phyloP scores from a whole-genome alignment of 2,888 invertebrate genomes.

The Tinea pellionella region DNA sequence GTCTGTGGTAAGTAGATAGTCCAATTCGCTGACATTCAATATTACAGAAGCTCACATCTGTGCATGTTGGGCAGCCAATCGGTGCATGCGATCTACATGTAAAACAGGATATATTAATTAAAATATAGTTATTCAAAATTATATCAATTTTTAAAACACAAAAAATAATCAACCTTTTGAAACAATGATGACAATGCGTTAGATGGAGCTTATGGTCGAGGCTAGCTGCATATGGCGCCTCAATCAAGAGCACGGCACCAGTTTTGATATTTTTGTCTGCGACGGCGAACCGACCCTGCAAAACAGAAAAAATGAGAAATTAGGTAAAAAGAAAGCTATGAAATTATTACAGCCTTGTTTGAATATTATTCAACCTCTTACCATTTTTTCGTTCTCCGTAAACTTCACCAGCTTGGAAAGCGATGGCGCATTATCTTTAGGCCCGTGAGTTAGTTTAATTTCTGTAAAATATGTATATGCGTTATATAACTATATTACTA shows the following conservation, averaged over 20 bases:
- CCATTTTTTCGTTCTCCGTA: slow-evolving; percentile 66
- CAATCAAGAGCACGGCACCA: slow-evolving; percentile 80
- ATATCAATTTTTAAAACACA: too few relatives aligned
- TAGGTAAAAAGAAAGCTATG: too few relatives aligned
- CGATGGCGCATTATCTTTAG: slow-evolving; percentile 62
- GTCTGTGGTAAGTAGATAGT: slow-evolving; percentile 74
- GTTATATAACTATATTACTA: too few relatives aligned
- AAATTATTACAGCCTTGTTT: too few relatives aligned
- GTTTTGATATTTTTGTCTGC: slow-evolving; percentile 72
- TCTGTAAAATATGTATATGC: slow-evolving; percentile 26
- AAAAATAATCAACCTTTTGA: too few relatives aligned
- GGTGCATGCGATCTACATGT: slow-evolving; percentile 62
- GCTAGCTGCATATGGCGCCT: slow-evolving; percentile 79
- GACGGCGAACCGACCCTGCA: slow-evolving; percentile 76
- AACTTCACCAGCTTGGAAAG: slow-evolving; percentile 73
- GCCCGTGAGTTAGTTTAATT: slow-evolving; percentile 54
- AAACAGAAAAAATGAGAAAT: not conserved
- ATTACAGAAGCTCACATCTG: slow-evolving; percentile 82
- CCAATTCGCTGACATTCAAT: slow-evolving; percentile 74
- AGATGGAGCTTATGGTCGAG: slow-evolving; percentile 79
- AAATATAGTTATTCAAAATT: too few relatives aligned
- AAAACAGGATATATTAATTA: not conserved
- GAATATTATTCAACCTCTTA: slow-evolving; percentile 20
- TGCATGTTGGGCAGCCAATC: slow-evolving; percentile 78
- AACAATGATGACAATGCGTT: slow-evolving; percentile 85